Evolutionary conservation across 1,140 invertebrate species (phyloP).

Genomic region (Drosophila persimilis): DNA sequence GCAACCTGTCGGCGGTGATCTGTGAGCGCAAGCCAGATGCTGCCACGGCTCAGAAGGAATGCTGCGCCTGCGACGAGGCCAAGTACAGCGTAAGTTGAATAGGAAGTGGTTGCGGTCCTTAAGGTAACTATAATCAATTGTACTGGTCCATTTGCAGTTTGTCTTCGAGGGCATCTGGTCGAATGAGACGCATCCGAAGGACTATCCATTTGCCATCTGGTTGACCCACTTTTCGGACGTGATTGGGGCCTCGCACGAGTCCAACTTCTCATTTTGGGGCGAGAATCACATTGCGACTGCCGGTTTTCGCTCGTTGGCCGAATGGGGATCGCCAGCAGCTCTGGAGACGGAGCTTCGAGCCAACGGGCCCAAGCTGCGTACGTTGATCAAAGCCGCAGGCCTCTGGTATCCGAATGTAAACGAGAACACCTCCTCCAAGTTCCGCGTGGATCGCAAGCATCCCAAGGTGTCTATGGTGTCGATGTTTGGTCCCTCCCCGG

Average conservation of each 20-base stretch:
- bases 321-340: constrained; percentile 92
- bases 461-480: constrained; percentile 96
- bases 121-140: no score
- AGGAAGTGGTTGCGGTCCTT: no score
- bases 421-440: constrained; percentile 91
- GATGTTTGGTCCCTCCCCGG: constrained; percentile 97
- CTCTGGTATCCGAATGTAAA: constrained; percentile 97
- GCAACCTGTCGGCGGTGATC: constrained; percentile 90
- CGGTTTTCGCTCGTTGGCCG: constrained; percentile 91
- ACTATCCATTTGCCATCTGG: constrained; percentile 95
- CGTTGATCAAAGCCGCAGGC: constrained; percentile 97
- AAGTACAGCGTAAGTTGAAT: constrained; percentile 90
- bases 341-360: constrained; percentile 95
- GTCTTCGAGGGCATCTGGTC: constrained; percentile 99
- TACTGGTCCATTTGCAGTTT: constrained; percentile 84
- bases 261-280: constrained; percentile 97
- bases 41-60: constrained; percentile 85
- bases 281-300: constrained; percentile 95
- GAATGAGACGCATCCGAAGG: constrained; percentile 96
- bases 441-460: constrained; percentile 94
- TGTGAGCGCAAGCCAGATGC: constrained; percentile 87
- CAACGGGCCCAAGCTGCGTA: constrained; percentile 91
- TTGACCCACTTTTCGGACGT: constrained; percentile 99
- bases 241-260: constrained; percentile 96
- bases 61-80: constrained; percentile 96